These are phyloP conservation scores for Isaurus tuberculatus DNA, from an alignment of 92 coral and sea anemone species.

Conservation along the genomic window DNA sequence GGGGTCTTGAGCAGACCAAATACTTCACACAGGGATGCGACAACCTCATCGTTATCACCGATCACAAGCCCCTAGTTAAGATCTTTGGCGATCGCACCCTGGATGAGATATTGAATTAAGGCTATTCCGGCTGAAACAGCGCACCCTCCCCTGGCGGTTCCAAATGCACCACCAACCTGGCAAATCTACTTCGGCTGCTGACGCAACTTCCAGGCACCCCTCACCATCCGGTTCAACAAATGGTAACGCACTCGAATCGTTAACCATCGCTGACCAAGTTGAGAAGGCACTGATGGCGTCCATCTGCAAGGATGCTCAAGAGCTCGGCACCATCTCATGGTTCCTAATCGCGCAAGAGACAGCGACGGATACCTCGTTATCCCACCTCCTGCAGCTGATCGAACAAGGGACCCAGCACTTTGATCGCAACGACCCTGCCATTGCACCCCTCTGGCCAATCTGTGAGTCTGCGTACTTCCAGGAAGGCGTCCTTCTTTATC, in stretches of 20 bases:
- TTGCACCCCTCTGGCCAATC: not conserved
- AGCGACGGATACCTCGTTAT: not conserved
- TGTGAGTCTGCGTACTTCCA: not conserved
- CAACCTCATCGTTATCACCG: slow-evolving; percentile 37
- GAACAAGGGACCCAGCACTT: not conserved
- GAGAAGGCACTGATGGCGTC: slow-evolving; percentile 64
- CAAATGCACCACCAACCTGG: slow-evolving; percentile 72
- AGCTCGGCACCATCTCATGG: slow-evolving; percentile 46
- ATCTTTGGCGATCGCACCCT: slow-evolving; percentile 40
- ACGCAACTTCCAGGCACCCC: slow-evolving; percentile 71
- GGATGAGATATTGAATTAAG: slow-evolving; percentile 64
- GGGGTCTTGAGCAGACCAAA: slow-evolving; percentile 46
- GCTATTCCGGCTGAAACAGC: slow-evolving; percentile 73
- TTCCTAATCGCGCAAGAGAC: slow-evolving; percentile 6
- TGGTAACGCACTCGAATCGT: slow-evolving; percentile 48
- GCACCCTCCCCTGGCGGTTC: slow-evolving; percentile 79
- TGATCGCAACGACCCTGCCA: not conserved
- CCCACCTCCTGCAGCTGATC: not conserved
- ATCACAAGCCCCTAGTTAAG: slow-evolving; percentile 41
- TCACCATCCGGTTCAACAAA: slow-evolving; percentile 66
- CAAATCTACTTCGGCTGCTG: slow-evolving; percentile 70
- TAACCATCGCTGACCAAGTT: slow-evolving; percentile 59
- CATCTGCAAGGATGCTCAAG: slow-evolving; percentile 63
- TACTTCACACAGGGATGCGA: slow-evolving; percentile 46
- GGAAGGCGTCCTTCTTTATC: not conserved